phyloP scores from a whole-genome alignment of 1,140 invertebrate genomes.

The Sarcophaga bullata region DNA sequence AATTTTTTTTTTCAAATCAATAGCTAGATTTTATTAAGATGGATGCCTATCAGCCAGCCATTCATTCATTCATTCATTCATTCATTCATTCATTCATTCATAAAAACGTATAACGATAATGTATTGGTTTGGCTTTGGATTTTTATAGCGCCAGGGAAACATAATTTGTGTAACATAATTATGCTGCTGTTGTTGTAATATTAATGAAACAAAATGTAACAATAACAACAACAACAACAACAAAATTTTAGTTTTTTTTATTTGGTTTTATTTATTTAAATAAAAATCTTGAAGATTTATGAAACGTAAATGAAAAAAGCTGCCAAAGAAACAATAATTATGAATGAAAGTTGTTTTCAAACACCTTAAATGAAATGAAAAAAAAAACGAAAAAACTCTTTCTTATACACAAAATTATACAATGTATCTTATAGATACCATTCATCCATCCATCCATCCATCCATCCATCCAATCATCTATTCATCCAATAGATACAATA shows the following conservation, averaged over 20 bases:
- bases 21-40: too few species aligned
- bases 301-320: background rate
- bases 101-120: background rate
- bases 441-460: too few species aligned
- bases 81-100: background rate
- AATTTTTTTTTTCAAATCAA: too few species aligned
- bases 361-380: background rate
- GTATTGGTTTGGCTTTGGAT: background rate
- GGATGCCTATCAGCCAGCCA: background rate
- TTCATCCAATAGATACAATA: background rate
- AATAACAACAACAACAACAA: background rate
- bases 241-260: too few species aligned
- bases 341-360: slow-evolving; percentile 20
- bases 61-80: background rate
- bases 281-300: background rate
- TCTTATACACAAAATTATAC: background rate
- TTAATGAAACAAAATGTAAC: background rate
- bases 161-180: slow-evolving; percentile 4
- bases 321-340: slow-evolving; percentile 4
- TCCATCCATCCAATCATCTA: too few species aligned
- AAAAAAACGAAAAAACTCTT: background rate
- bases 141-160: slow-evolving; percentile 23
- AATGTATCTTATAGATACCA: background rate
- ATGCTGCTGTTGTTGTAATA: background rate
- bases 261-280: too few species aligned